Base-by-base conservation (phyloP, 2,888 invertebrate species). In the Boloria selene region DNA sequence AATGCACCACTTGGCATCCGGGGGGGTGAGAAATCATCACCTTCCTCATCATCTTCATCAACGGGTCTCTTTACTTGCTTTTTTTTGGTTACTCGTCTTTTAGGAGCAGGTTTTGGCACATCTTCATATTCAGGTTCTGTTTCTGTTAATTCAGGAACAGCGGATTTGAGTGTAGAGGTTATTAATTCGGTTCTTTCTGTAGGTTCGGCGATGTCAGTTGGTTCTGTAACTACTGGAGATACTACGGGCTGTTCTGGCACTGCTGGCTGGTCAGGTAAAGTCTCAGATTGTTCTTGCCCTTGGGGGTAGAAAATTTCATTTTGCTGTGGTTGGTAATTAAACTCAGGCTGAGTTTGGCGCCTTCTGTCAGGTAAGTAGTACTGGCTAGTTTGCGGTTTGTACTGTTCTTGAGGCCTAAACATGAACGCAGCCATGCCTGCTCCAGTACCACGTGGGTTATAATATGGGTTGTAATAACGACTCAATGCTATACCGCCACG, bases 1-100 rank as follows among this genome's bases (percentile, higher is more conserved):
- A 93, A 95, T 0, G 94, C 93, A 68, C 93, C 94, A 70, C 88
- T 81, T 2, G 91, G 90, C 72, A 90, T 83, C 68, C 85, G 92
- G 0, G 90, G 87, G 18, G 85, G 82, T 3, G 56, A 44, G 22
- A 87, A 88, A 0, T 92, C 92, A 0, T 92, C 90, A 0, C 93
- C 93, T 0, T 93, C 93, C 0, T 94, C 93, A 0, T 93, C 93
- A 0, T 92, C 93, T n/a, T 79, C 79, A 1, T 87, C 83, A 7
- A 83, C 75, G 0, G 88, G 88, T 64, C 77, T 81, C 64, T 86
- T 87, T 0, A 85, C 85, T 67, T 86, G 88, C 72, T 88, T 91
- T 78, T 85, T 91, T 69, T 84, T 88, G 1, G 83, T 82, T 0
- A 85, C 81, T n/a, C 86, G 80, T 65, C 84, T 88, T 70, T 80